phyloP scores from a whole-genome alignment of 1,140 invertebrate genomes.

The Brachionus paranguensis region DNA sequence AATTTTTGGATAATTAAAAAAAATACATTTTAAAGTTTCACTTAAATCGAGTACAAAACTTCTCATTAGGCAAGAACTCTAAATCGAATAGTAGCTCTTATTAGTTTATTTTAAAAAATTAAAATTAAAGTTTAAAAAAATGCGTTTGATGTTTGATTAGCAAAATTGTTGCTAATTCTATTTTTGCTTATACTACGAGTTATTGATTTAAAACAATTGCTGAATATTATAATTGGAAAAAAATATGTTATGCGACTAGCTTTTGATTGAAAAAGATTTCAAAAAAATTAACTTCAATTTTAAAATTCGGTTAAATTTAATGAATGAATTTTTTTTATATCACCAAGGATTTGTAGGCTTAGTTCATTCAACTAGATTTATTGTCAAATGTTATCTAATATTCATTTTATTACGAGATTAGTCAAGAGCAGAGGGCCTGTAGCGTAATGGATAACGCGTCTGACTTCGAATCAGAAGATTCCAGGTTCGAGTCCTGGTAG shows the following conservation, averaged over 20 bases:
- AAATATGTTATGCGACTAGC: background rate
- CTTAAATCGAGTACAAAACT: no score
- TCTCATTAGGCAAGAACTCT: no score
- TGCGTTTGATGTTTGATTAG: background rate
- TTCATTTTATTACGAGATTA: background rate
- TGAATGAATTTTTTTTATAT: background rate
- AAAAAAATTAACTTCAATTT: background rate
- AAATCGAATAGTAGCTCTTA: no score
- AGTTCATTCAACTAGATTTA: background rate
- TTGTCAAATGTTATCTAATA: background rate
- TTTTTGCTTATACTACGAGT: background rate
- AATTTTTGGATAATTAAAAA: background rate
- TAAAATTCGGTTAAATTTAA: background rate
- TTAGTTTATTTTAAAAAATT: background rate
- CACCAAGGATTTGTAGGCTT: background rate
- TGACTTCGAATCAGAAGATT: constrained; percentile 41
- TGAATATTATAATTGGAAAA: background rate
- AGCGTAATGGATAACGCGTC: constrained; percentile 40
- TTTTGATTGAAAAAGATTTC: background rate
- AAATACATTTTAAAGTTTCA: background rate
- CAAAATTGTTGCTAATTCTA: background rate
- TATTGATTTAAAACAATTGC: background rate
- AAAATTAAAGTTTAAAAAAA: background rate
- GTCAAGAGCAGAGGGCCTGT: background rate
- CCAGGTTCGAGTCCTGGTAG: constrained; percentile 35